Conservation (phyloP, 2,113 vertebrate genomes). For the Amblyopsis rosae region DNA sequence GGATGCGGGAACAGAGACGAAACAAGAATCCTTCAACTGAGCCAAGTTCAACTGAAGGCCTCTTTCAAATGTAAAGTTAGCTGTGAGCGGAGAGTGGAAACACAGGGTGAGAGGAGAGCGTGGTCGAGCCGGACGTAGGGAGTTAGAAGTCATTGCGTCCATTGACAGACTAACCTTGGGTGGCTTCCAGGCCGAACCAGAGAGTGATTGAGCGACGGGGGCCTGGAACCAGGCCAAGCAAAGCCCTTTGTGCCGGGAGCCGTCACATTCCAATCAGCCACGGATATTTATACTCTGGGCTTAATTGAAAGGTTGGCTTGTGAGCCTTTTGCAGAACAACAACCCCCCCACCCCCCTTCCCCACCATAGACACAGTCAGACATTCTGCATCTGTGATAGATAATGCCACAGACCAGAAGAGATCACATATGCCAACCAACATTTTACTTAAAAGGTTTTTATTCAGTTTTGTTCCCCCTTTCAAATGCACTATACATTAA, state of each 20-base stretch:
- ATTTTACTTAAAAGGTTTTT: conserved; percentile 24
- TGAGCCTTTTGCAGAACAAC: conserved; percentile 67
- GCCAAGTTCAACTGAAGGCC: conserved; percentile 46
- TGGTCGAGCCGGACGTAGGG: conserved; percentile 46
- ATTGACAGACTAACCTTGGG: conserved; percentile 76
- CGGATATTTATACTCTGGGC: conserved; percentile 73
- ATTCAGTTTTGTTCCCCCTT: conserved; percentile 1
- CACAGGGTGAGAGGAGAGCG: conserved; percentile 27
- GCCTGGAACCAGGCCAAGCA: conserved; percentile 69
- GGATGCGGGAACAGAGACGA: conserved; percentile 21
- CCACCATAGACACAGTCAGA: conserved; percentile 26
- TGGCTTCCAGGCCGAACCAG: conserved; percentile 64
- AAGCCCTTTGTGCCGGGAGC: conserved; percentile 72
- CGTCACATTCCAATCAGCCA: conserved; percentile 75
- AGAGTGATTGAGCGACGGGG: conserved; percentile 64
- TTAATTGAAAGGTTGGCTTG: conserved; percentile 78
- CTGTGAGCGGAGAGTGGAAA: conserved; percentile 23
- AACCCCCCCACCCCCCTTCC: conserved; percentile 13
- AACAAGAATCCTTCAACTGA: conserved; percentile 33
- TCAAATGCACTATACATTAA: neutral
- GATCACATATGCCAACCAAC: conserved; percentile 21
- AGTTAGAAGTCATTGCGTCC: conserved; percentile 65
- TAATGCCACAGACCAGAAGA: conserved; percentile 41
- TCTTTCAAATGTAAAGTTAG: conserved; percentile 52
- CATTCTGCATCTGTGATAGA: conserved; percentile 41